Evolutionary conservation across 2,888 invertebrate species (phyloP), one percentile per base, ranked within the genome.

Genomic region (Trachelus stipa): DNA sequence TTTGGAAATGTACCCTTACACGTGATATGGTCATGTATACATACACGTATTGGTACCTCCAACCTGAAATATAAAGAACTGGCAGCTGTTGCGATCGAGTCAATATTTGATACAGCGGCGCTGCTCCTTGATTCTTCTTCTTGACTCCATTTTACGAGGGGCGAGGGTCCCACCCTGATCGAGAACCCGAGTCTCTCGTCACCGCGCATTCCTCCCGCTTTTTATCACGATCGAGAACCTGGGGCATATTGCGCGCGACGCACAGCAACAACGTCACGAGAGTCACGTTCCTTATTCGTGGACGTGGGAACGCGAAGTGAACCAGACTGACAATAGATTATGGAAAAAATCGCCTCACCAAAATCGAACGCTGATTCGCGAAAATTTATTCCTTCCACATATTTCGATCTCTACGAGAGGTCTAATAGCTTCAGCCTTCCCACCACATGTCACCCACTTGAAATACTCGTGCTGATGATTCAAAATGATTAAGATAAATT

Each of bases 61-160:
- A 80, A 81, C 73, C 80, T 69, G 79, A 79, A 79, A 77, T 84
- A 85, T 82, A 86, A 87, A 88, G 86, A 88, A 87, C 84, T 84
- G 81, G 87, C 87, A 88, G 89, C 87, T 87, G 88, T 87, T 83
- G 69, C 80, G 84, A 84, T 83, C 86, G 83, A 84, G 84, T 85
- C 89, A 86, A 88, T 89, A 87, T 86, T 88, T 84, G 88, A 89
- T 89, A 87, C 88, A 85, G 84, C 83, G 85, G 82, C 79, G 82
- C 73, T 79, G 75, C 68, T 35, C 74, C 74, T 73, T 76, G 73
- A 56, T 75, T 75, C 80, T 77, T 73, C 68, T 75, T 35, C 78
- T 77, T 79, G 76, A 56, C 77, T 74, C 74, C 34, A 34, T 78
- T 77, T 79, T 77, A 75, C 82, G 74, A 82, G 84, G 86, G 83